These are phyloP conservation scores for Hyperoodon ampullatus DNA, from an alignment of 2,113 vertebrate genomes.

Conservation along the genomic window DNA sequence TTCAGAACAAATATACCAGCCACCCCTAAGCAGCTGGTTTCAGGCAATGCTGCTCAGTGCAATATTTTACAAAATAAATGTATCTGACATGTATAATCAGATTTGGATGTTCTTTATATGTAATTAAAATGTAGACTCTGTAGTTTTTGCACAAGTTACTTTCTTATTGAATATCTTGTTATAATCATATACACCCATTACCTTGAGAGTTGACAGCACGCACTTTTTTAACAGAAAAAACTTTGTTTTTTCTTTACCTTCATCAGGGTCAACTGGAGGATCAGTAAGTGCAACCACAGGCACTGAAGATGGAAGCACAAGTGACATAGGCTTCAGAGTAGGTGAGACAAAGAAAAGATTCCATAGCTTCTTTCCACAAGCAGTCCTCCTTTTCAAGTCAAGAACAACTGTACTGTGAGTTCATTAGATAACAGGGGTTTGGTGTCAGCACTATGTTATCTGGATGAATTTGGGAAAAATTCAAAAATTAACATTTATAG, in stretches of 20 bases:
- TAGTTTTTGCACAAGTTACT: not conserved
- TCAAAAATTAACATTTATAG: not conserved
- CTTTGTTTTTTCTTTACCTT: not conserved
- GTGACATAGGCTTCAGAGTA: not conserved
- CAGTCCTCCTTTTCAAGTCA: accelerated
- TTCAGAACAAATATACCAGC: not conserved
- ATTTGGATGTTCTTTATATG: not conserved
- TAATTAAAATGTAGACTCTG: not conserved
- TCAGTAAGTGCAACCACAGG: not conserved
- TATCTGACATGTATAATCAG: not conserved
- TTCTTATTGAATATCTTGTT: not conserved
- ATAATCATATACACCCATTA: not conserved
- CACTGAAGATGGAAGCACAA: not conserved
- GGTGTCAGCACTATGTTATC: not conserved
- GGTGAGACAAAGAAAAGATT: not conserved
- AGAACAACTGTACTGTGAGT: not conserved
- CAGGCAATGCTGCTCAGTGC: not conserved
- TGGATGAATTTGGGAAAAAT: not conserved
- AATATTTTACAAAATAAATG: not conserved
- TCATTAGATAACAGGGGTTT: not conserved
- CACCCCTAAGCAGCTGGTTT: not conserved
- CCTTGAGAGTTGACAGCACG: accelerated
- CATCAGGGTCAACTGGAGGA: not conserved
- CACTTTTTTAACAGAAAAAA: not conserved
- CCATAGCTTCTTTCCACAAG: accelerated